Percentiles rank a stretch among this genome's conserved stretches.
phyloP scores from a whole-genome alignment of 2,888 invertebrate species.

The Augochlorella aurata region DNA sequence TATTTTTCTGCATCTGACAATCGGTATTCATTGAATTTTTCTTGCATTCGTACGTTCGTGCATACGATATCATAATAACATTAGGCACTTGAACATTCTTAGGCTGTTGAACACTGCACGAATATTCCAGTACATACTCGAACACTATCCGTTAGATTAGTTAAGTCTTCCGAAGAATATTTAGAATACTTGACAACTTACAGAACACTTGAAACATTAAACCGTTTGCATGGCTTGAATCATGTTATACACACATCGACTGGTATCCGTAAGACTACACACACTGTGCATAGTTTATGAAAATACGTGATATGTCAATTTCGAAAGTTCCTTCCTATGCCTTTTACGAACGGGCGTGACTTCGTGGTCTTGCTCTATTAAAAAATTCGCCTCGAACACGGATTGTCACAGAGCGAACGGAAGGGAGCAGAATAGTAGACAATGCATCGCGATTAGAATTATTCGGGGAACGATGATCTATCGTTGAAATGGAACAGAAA shows the following conservation, averaged over 20 bases:
- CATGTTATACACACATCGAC: slow-evolving; percentile 17
- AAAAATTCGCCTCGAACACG: not conserved
- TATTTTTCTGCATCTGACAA: not conserved
- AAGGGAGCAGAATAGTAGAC: not conserved
- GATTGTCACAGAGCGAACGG: slow-evolving; percentile 10
- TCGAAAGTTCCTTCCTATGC: slow-evolving; percentile 44
- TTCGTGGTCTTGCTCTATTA: slow-evolving; percentile 23
- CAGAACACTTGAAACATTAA: not conserved
- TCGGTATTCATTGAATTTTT: not conserved
- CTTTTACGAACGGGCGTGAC: slow-evolving; percentile 53
- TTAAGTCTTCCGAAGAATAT: not conserved
- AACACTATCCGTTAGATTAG: not conserved
- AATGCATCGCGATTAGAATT: slow-evolving; percentile 17
- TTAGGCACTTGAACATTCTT: not conserved
- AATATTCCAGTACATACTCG: not conserved
- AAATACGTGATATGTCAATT: slow-evolving; percentile 67
- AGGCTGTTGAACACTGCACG: not conserved
- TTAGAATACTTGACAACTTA: not conserved
- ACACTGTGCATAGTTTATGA: slow-evolving; percentile 24
- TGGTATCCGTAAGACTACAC: slow-evolving; percentile 29
- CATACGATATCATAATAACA: not conserved
- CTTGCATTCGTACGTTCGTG: not conserved
- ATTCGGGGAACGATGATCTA: slow-evolving; percentile 1
- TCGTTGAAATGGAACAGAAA: slow-evolving; percentile 15
- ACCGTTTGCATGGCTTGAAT: not conserved